These are phyloP conservation scores for Syndactyla subalaris DNA, from an alignment of 2,797 vertebrate genomes.

Conservation along the genomic window DNA sequence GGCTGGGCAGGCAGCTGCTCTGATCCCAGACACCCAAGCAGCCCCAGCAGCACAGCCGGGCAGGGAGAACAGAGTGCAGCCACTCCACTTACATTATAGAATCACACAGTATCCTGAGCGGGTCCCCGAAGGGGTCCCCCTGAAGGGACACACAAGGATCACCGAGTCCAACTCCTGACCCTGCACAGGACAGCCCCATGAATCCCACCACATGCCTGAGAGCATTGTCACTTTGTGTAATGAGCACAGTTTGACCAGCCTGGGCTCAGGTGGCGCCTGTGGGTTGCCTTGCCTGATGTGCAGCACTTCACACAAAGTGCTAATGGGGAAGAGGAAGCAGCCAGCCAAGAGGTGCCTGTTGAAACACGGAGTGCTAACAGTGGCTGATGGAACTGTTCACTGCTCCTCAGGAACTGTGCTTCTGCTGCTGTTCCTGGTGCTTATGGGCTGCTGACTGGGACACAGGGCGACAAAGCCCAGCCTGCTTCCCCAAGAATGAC, in stretches of 20 bases:
- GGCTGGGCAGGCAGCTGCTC: not conserved
- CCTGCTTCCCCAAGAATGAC: not conserved
- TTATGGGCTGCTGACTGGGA: not conserved
- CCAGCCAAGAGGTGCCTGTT: not conserved
- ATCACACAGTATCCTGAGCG: not conserved
- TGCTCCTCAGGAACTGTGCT: not conserved
- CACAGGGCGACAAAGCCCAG: not conserved
- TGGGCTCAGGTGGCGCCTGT: not conserved
- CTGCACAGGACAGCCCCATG: not conserved
- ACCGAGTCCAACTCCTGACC: not conserved
- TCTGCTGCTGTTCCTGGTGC: not conserved
- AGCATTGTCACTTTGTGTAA: not conserved
- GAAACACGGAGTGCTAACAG: not conserved
- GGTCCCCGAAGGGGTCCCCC: not conserved
- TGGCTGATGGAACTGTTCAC: not conserved
- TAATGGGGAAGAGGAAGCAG: not conserved
- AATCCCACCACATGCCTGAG: not conserved
- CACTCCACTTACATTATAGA: not conserved
- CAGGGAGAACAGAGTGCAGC: not conserved
- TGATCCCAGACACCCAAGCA: not conserved
- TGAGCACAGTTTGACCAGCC: not conserved
- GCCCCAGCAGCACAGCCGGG: not conserved
- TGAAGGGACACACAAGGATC: not conserved
- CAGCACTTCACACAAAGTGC: not conserved
- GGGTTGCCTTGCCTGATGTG: not conserved